Percentiles rank a stretch among this genome's conserved stretches.
phyloP scores from a whole-genome alignment of 2,113 vertebrate species.

The Hyperoodon ampullatus region DNA sequence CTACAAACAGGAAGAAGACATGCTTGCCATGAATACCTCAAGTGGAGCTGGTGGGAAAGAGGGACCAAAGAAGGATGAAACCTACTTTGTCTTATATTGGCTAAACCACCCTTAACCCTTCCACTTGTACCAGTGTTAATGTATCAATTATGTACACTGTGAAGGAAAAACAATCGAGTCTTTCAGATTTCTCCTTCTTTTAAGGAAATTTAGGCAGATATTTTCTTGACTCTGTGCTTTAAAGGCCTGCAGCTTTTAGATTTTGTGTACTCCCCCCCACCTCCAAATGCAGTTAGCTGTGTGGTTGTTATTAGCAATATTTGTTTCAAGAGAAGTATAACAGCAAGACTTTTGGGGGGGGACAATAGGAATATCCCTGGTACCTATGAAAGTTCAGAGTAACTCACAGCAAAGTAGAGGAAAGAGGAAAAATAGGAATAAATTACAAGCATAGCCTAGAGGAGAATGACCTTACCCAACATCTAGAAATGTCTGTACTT shows the following conservation, averaged over 20 bases:
- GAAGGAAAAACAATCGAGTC: not conserved
- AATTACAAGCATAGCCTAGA: slow-evolving; percentile 15
- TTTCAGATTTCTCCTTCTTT: not conserved
- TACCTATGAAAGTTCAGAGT: not conserved
- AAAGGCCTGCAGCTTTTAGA: not conserved
- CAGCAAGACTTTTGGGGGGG: not conserved
- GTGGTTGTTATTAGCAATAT: slow-evolving; percentile 52
- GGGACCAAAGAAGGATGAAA: not conserved
- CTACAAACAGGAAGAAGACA: not conserved
- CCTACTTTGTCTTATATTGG: not conserved
- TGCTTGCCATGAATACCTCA: not conserved
- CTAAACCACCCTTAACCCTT: not conserved
- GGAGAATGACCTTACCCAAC: slow-evolving; percentile 47
- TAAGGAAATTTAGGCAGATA: not conserved
- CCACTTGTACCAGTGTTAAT: not conserved
- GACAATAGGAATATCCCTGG: not conserved
- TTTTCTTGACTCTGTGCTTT: not conserved
- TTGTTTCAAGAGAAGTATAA: slow-evolving; percentile 56
- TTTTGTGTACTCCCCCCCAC: not conserved
- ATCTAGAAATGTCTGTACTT: slow-evolving; percentile 55
- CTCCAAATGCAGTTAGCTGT: slow-evolving; percentile 37
- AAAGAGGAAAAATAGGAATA: slow-evolving; percentile 13
- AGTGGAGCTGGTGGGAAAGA: not conserved
- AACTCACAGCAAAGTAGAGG: not conserved
- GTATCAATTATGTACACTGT: not conserved